Evolutionary conservation across 2,113 vertebrate species (phyloP).

Genomic region (Hemibates koningsi): DNA sequence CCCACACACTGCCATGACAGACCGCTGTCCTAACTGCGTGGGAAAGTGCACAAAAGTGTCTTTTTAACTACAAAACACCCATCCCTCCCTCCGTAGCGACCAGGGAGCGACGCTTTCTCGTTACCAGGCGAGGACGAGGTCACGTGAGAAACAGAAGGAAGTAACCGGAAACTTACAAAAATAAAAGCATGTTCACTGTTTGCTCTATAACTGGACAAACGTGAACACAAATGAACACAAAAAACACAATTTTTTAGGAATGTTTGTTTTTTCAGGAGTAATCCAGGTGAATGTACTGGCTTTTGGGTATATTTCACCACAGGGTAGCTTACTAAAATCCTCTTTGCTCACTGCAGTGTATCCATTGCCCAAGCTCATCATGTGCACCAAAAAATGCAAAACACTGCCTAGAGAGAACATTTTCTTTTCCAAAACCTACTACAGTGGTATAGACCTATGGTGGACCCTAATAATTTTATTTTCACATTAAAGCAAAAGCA

Average conservation of each 20-base stretch:
- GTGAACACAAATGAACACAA: background rate
- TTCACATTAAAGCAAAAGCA: background rate
- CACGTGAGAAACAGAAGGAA: slow-evolving; percentile 49
- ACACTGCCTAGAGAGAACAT: background rate
- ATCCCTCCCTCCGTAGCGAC: slow-evolving; percentile 50
- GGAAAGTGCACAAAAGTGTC: background rate
- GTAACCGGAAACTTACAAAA: background rate
- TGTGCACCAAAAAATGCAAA: background rate
- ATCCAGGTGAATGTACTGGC: background rate
- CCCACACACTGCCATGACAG: background rate
- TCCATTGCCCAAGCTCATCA: background rate
- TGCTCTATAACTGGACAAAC: background rate
- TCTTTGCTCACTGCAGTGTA: background rate
- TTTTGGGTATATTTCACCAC: background rate
- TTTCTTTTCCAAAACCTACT: background rate
- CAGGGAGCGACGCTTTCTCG: slow-evolving; percentile 62
- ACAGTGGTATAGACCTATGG: background rate
- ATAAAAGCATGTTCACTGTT: slow-evolving; percentile 19
- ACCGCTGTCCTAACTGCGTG: background rate
- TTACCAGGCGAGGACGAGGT: slow-evolving; percentile 54
- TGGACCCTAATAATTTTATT: background rate
- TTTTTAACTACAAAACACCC: background rate
- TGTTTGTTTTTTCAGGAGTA: background rate
- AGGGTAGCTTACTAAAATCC: background rate
- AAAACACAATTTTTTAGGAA: background rate